Conservation (phyloP, 2,113 vertebrate genomes). For the Capricornis sumatraensis region DNA sequence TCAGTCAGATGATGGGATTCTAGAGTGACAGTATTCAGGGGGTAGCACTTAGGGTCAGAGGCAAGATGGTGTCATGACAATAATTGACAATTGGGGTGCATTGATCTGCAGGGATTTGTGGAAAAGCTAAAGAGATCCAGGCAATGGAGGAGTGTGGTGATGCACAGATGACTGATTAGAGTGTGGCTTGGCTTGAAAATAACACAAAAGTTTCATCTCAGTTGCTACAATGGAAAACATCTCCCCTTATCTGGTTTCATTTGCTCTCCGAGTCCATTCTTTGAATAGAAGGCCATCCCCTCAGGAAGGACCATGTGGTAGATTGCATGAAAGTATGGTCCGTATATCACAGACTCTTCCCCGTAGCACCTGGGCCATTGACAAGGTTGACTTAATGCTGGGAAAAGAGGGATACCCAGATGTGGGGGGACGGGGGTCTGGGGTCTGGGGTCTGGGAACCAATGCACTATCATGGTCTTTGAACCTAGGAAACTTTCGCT, state of each 20-base stretch:
- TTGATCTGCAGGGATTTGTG: background rate
- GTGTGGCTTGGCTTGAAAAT: background rate
- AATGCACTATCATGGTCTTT: background rate
- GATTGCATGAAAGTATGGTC: background rate
- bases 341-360: background rate
- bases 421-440: background rate
- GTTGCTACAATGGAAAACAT: background rate
- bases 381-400: background rate
- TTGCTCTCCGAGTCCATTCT: background rate
- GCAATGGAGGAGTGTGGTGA: background rate
- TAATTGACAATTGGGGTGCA: background rate
- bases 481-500: background rate
- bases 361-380: background rate
- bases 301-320: background rate
- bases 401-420: background rate
- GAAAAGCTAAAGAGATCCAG: background rate
- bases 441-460: background rate
- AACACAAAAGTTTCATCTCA: background rate
- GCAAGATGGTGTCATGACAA: background rate
- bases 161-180: background rate
- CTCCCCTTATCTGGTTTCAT: background rate
- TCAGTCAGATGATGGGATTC: background rate
- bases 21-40: background rate
- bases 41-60: background rate
- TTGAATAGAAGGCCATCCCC: background rate